Base-by-base conservation (phyloP, 2,888 invertebrate species). In the Diplazon laetatorius region DNA sequence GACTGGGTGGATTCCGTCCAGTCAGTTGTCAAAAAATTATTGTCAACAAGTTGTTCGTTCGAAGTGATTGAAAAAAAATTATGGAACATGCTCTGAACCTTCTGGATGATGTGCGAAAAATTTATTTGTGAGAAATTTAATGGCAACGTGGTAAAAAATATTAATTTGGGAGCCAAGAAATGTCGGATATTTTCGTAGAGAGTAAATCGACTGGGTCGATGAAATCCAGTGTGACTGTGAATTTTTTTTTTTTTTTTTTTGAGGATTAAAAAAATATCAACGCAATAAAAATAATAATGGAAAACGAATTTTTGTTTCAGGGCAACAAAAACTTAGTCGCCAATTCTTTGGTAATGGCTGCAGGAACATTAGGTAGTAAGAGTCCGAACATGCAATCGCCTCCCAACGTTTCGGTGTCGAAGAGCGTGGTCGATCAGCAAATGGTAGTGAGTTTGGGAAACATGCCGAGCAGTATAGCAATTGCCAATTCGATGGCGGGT, bases 361-460 rank as follows among this genome's bases (percentile, higher is more conserved):
- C 95, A 91, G 95, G 94, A 88, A 95, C 94, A 87, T 92, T 96
- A 90, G 95, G 96, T 82, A 96, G 94, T 91, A 96, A 96, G 91
- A 96, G 96, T 91, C 96, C 96, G 81, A 96, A 95, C 89, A 92
- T 97, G 89, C 97, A 97, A 91, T 96, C 96, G 70, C 96, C 96
- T 74, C 96, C 96, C 59, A 96, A 96, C 88, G 95, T 96, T 85
- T 95, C 95, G 83, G 95, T 95, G 80, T 94, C 95, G 83, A 93
- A 94, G 91, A 85, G 90, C 83, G 93, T 94, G 84, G 93, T 93
- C 4, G 94, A 94, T 86, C 93, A 94, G 46, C 90, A 91, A 75
- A 91, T 92, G 91, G 91, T 92, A 30, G 93, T 94, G 90, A 94
- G 95, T 80, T 86, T 93, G 82, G 92, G 92, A 78, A 93, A 90